A percentile compares a stretch with the other conserved stretches of the same genome.
Evolutionary conservation across 1,140 invertebrate genomes (phyloP).

Genomic region (Chironomus striatipennis): DNA sequence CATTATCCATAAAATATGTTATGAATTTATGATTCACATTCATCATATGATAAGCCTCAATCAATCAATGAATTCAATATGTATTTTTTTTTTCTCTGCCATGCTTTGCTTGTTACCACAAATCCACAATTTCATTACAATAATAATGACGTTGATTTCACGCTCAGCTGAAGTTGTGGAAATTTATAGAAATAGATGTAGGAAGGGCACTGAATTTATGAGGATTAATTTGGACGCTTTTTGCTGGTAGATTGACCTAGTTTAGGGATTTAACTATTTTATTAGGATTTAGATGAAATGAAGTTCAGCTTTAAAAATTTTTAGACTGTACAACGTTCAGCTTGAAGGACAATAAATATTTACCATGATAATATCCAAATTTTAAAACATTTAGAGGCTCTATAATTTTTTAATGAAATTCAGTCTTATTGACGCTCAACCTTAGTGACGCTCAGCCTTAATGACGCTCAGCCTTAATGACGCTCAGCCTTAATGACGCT

Average conservation of each 20-base stretch:
- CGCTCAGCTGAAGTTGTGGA: background rate
- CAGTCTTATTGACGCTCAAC: no score
- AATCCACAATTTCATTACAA: background rate
- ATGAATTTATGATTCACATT: slow-evolving; percentile 17
- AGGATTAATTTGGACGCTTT: no score
- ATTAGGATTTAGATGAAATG: background rate
- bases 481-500: no score
- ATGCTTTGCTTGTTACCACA: background rate
- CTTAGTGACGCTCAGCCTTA: no score
- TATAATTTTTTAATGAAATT: no score
- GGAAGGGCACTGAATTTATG: background rate
- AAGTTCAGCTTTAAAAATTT: background rate
- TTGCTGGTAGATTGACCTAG: background rate
- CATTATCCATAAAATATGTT: background rate
- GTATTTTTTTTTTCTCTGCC: background rate
- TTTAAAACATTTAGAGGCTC: no score
- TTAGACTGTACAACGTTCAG: no score
- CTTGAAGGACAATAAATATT: no score
- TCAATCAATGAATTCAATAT: slow-evolving; percentile 23
- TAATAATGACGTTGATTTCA: slow-evolving; percentile 18
- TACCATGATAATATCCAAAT: no score
- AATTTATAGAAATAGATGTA: background rate
- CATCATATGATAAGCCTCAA: slow-evolving; percentile 20
- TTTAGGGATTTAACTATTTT: background rate
- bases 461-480: no score